Conservation (phyloP, 2,797 vertebrate species). For the Jordanella pulchra region DNA sequence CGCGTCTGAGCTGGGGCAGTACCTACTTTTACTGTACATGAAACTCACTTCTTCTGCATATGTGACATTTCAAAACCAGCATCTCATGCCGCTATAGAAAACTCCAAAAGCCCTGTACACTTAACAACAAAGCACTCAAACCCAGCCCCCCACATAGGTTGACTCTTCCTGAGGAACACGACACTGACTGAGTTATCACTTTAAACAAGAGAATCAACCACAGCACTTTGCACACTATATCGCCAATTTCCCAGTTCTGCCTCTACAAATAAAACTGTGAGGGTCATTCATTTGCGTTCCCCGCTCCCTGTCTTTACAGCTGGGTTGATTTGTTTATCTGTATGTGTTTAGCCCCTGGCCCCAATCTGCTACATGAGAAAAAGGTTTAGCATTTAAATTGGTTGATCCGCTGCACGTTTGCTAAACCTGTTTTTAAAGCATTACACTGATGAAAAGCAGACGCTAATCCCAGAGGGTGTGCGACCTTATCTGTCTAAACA, state of each 20-base stretch:
- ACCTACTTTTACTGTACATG: slow-evolving; percentile 50
- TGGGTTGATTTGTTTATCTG: slow-evolving; percentile 84
- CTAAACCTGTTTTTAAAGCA: slow-evolving; percentile 78
- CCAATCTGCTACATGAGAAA: slow-evolving; percentile 73
- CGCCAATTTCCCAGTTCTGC: slow-evolving; percentile 75
- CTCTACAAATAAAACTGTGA: slow-evolving; percentile 80
- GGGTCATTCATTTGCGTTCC: slow-evolving; percentile 84
- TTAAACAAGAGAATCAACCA: slow-evolving; percentile 76
- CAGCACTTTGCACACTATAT: slow-evolving; percentile 73
- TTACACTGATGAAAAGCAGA: slow-evolving; percentile 77
- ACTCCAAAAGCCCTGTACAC: slow-evolving; percentile 34
- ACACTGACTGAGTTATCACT: slow-evolving; percentile 59
- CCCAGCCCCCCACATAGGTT: background rate
- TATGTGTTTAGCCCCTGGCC: slow-evolving; percentile 77
- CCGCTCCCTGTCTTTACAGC: slow-evolving; percentile 82
- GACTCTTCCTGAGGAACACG: slow-evolving; percentile 26
- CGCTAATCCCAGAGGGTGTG: slow-evolving; percentile 71
- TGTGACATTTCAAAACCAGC: slow-evolving; percentile 42
- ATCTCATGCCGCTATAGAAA: slow-evolving; percentile 35
- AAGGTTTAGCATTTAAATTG: slow-evolving; percentile 83
- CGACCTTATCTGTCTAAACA: slow-evolving; percentile 80
- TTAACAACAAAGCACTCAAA: slow-evolving; percentile 29
- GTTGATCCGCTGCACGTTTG: slow-evolving; percentile 71
- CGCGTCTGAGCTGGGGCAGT: slow-evolving; percentile 26
- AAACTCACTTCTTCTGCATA: slow-evolving; percentile 30